Evolutionary conservation across 2,797 vertebrate genomes (phyloP), one percentile per base, ranked within the genome.

Genomic region (Sebastes itinus): DNA sequence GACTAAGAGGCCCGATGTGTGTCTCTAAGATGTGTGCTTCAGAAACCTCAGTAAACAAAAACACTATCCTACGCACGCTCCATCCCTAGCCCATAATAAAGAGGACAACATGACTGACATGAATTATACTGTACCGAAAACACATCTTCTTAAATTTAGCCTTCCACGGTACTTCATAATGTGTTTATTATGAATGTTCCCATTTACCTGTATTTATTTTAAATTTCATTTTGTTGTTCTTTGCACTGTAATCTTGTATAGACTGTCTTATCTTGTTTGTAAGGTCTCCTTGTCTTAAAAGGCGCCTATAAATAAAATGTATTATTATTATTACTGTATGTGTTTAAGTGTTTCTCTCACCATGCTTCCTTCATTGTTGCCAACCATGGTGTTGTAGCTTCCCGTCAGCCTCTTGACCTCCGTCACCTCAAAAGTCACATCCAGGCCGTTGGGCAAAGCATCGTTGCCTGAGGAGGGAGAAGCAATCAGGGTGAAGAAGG

Each of bases 361-460:
- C 98, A 99, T 99, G 80, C 98, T 99, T 85, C 98, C 98, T 93
- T 99, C 98, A 0, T 99, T 99, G 95, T 99, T 99, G 73, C 98
- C 98, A 32, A 99, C 98, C 98, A 99, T 99, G 10, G 98, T 99
- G 94, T 99, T 99, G 84, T 99, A 99, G 80, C 97, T 99, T 75
- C 98, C 98, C 0, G 98, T 98, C 65, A 99, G 77, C 54, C 98
- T 94, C 91, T 98, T 95, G 35, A 99, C 52, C 69, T 99, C 98
- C 0, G 96, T 97, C 52, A 99, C 98, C 77, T 99, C 97, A 83
- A 99, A 99, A 0, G 96, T 99, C 13, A 99, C 96, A 56, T 99
- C 98, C 38, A 99, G 92, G 28, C 98, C 98, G 1, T 99, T 98
- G 14, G 98, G 97, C 83, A 99, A 94, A 1, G 98, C 97, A 1